phyloP scores from a whole-genome alignment of 2,888 invertebrate species.

The Brassicogethes aeneus region DNA sequence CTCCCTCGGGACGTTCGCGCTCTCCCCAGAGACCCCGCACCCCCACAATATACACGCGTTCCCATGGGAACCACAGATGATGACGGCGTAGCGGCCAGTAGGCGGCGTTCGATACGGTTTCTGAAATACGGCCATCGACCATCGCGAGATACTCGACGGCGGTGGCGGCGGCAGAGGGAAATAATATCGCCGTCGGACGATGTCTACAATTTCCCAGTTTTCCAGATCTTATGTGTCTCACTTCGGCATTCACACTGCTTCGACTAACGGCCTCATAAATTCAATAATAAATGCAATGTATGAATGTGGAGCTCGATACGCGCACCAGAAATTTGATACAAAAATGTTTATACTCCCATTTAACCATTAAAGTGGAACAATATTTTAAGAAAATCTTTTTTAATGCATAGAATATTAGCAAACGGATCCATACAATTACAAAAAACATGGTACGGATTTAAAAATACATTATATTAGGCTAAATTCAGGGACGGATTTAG shows the following conservation, averaged over 20 bases:
- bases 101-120: slow-evolving; percentile 33
- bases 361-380: no score
- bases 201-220: slow-evolving; percentile 8
- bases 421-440: no score
- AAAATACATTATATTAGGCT: no score
- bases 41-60: slow-evolving; percentile 41
- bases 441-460: no score
- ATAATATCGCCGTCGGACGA: slow-evolving; percentile 7
- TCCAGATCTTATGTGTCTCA: no score
- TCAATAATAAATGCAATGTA: slow-evolving; percentile 32
- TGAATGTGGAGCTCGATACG: background rate
- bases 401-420: no score
- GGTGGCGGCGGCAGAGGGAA: slow-evolving; percentile 14
- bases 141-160: slow-evolving; percentile 17
- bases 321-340: slow-evolving; percentile 6
- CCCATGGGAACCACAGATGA: slow-evolving; percentile 48
- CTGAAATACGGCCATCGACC: slow-evolving; percentile 39
- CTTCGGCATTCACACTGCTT: slow-evolving; percentile 8
- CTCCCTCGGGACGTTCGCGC: slow-evolving; percentile 42
- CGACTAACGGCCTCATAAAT: slow-evolving; percentile 34
- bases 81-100: slow-evolving; percentile 37
- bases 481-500: no score
- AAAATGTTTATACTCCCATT: no score
- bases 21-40: slow-evolving; percentile 35
- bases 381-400: no score